Evolutionary conservation across 2,113 vertebrate genomes (phyloP).

Genomic region (Syngnathoides biaculeatus): DNA sequence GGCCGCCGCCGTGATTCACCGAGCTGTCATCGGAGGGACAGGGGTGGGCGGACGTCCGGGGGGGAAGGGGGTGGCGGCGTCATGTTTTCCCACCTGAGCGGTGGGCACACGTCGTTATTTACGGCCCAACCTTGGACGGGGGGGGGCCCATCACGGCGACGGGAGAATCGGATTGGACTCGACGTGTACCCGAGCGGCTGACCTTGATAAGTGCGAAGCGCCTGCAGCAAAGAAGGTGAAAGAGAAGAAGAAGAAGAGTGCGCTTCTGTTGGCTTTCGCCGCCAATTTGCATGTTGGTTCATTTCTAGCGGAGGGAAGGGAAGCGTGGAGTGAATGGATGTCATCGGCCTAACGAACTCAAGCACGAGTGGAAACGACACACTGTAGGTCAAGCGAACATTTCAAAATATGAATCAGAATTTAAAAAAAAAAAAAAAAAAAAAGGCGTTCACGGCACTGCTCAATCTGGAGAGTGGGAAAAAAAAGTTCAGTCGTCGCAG

Average conservation of each 20-base stretch:
- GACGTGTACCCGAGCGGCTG: slow-evolving; percentile 66
- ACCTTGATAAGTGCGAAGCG: slow-evolving; percentile 73
- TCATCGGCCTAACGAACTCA: slow-evolving; percentile 18
- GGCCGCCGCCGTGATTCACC: slow-evolving; percentile 59
- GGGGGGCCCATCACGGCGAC: slow-evolving; percentile 56
- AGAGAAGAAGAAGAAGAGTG: slow-evolving; percentile 38
- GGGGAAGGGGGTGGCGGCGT: background rate
- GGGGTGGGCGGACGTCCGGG: slow-evolving; percentile 52
- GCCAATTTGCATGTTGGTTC: slow-evolving; percentile 29
- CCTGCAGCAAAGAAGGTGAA: slow-evolving; percentile 57
- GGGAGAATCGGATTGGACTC: slow-evolving; percentile 70
- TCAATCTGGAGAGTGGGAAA: too few relatives aligned
- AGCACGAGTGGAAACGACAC: slow-evolving; percentile 45
- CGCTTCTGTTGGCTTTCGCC: slow-evolving; percentile 35
- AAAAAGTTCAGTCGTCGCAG: too few relatives aligned
- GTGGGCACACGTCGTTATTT: slow-evolving; percentile 67
- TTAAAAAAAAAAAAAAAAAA: too few relatives aligned
- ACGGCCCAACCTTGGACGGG: slow-evolving; percentile 72
- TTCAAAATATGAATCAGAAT: too few relatives aligned
- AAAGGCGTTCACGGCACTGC: too few relatives aligned
- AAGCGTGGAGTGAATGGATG: background rate
- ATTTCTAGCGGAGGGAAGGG: slow-evolving; percentile 29
- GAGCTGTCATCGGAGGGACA: slow-evolving; percentile 52
- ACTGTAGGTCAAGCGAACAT: background rate
- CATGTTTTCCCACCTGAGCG: slow-evolving; percentile 69